phyloP scores from a whole-genome alignment of 2,888 invertebrate genomes.

The Acleris holmiana region DNA sequence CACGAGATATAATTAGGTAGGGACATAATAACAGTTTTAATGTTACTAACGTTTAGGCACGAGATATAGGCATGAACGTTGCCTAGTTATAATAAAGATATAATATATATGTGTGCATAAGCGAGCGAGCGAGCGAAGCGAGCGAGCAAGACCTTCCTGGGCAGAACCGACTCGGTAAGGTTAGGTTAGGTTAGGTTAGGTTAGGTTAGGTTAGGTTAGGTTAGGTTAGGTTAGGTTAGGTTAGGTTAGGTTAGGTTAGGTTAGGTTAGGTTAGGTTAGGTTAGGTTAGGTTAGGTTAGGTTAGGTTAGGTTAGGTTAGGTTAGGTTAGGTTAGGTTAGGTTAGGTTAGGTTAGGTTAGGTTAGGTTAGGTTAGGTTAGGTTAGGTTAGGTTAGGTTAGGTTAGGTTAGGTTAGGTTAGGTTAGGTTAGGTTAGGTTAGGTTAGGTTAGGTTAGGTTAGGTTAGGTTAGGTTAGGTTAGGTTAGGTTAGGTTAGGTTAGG shows the following conservation, averaged over 20 bases:
- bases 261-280: slow-evolving; percentile 13
- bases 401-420: slow-evolving; percentile 27
- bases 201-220: slow-evolving; percentile 13
- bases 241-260: slow-evolving; percentile 13
- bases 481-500: slow-evolving; percentile 29
- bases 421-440: slow-evolving; percentile 26
- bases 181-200: slow-evolving; percentile 13
- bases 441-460: slow-evolving; percentile 29
- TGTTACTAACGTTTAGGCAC: too few species aligned
- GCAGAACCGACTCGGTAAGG: too few species aligned
- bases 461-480: slow-evolving; percentile 30
- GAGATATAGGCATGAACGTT: too few species aligned
- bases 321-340: slow-evolving; percentile 22
- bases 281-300: slow-evolving; percentile 24
- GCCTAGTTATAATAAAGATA: too few species aligned
- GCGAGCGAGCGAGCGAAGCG: too few species aligned
- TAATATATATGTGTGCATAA: too few species aligned
- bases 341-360: slow-evolving; percentile 13
- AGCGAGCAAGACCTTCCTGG: too few species aligned
- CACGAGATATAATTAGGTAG: too few species aligned
- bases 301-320: slow-evolving; percentile 28
- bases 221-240: slow-evolving; percentile 13
- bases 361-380: slow-evolving; percentile 23
- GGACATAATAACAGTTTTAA: too few species aligned
- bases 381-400: slow-evolving; percentile 31